phyloP scores from a whole-genome alignment of 23 tunicate genomes.

The Corella eumyota region DNA sequence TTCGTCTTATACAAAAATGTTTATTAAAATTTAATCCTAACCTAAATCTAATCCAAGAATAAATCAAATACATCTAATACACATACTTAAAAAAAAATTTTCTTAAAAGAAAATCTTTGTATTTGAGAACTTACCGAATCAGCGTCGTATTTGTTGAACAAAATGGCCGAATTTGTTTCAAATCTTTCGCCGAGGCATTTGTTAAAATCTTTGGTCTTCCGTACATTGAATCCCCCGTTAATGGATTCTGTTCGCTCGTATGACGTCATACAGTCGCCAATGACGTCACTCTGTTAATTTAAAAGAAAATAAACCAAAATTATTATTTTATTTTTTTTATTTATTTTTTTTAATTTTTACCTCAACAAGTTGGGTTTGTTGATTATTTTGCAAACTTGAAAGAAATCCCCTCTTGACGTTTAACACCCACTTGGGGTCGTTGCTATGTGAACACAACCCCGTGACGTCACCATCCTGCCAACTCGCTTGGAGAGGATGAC shows the following conservation, averaged over 20 bases:
- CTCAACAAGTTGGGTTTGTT: no score
- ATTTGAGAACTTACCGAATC: constrained; percentile 5
- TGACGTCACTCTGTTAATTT: constrained; percentile 3
- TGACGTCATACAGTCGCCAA: constrained; percentile 17
- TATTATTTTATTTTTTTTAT: no score
- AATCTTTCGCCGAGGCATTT: constrained; percentile 15
- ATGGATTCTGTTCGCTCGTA: constrained; percentile 10
- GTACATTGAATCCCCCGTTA: constrained; percentile 17
- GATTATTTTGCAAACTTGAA: constrained; percentile 29
- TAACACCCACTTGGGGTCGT: constrained; percentile 18
- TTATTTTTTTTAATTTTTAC: no score
- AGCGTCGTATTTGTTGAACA: constrained; percentile 10
- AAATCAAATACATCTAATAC: no score
- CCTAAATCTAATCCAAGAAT: no score
- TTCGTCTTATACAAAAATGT: no score
- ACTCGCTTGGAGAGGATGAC: constrained; percentile 21
- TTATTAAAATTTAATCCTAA: no score
- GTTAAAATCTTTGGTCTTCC: constrained; percentile 31
- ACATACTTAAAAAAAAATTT: no score
- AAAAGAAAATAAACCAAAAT: no score
- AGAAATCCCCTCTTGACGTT: constrained; percentile 39
- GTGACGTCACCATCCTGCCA: constrained; percentile 34
- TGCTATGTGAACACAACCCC: constrained; percentile 13
- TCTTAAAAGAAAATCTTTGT: no score
- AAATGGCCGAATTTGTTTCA: neutral